Percentiles rank a stretch among this genome's conserved stretches.
These are phyloP conservation scores for Mastacembelus armatus DNA, from an alignment of 2,797 vertebrate species.

Conservation along the genomic window DNA sequence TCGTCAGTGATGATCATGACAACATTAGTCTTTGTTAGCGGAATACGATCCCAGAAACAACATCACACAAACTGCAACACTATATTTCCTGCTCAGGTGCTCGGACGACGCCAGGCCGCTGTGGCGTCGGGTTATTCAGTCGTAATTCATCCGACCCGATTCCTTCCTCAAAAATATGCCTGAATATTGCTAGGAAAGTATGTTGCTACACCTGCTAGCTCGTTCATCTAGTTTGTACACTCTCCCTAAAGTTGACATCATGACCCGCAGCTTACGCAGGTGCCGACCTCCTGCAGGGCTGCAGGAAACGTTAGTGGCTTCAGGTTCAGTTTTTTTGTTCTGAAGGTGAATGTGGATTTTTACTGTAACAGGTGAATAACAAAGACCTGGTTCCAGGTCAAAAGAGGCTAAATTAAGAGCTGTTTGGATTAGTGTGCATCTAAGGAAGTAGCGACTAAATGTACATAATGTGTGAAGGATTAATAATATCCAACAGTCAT, in stretches of 20 bases:
- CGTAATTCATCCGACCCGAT: background rate
- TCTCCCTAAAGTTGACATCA: slow-evolving; percentile 41
- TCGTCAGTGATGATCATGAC: no score
- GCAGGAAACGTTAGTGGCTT: no score
- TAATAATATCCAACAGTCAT: background rate
- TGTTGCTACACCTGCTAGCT: slow-evolving; percentile 40
- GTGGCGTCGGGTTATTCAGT: slow-evolving; percentile 3
- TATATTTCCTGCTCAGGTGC: slow-evolving; percentile 32
- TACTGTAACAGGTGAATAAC: background rate
- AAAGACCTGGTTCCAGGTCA: background rate
- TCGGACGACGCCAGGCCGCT: slow-evolving; percentile 1
- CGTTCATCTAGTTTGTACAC: background rate
- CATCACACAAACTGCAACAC: slow-evolving; percentile 40
- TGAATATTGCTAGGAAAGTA: slow-evolving; percentile 48
- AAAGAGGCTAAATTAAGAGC: background rate
- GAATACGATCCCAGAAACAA: slow-evolving; percentile 29
- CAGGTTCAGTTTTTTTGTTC: background rate
- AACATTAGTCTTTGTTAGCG: background rate
- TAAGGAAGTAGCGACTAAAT: slow-evolving; percentile 5
- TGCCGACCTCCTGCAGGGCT: no score
- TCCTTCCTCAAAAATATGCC: slow-evolving; percentile 2
- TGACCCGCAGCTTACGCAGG: slow-evolving; percentile 28
- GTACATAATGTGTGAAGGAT: background rate
- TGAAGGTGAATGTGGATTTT: background rate
- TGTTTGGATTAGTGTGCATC: slow-evolving; percentile 23